These are phyloP conservation scores for Parazoanthus swiftii DNA, from an alignment of 92 coral and sea anemone species.

Conservation along the genomic window DNA sequence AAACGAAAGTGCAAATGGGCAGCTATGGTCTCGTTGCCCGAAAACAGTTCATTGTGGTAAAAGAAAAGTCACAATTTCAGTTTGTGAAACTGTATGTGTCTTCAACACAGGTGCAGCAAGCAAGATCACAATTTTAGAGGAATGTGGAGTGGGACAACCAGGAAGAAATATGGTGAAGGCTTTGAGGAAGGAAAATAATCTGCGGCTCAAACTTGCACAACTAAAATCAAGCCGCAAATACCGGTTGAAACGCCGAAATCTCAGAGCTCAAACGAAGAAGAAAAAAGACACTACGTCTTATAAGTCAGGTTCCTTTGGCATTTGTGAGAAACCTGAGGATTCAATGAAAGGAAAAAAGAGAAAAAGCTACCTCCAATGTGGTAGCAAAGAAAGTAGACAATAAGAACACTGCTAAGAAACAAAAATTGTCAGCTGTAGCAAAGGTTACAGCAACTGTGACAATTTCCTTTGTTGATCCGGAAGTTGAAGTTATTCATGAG, in stretches of 20 bases:
- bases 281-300: slow-evolving; percentile 49
- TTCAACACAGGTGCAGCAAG: slow-evolving; percentile 68
- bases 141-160: slow-evolving; percentile 35
- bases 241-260: slow-evolving; percentile 32
- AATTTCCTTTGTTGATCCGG: slow-evolving; percentile 17
- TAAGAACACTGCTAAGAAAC: slow-evolving; percentile 28
- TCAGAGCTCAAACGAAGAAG: slow-evolving; percentile 38
- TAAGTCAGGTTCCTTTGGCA: slow-evolving; percentile 49
- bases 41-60: slow-evolving; percentile 56
- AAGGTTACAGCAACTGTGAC: slow-evolving; percentile 18
- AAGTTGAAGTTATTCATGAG: slow-evolving; percentile 21
- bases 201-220: slow-evolving; percentile 45
- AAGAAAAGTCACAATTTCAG: slow-evolving; percentile 48
- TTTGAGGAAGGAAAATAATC: slow-evolving; percentile 37
- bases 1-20: slow-evolving; percentile 60
- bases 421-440: slow-evolving; percentile 15
- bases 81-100: slow-evolving; percentile 53
- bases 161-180: slow-evolving; percentile 49
- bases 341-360: slow-evolving; percentile 33
- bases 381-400: background rate
- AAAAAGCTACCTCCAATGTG: slow-evolving; percentile 4
- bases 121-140: slow-evolving; percentile 51
- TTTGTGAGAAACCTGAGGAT: slow-evolving; percentile 56
- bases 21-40: slow-evolving; percentile 56
- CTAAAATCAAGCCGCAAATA: slow-evolving; percentile 54